Evolutionary conservation across 1,140 invertebrate genomes (phyloP).

Genomic region (Drosophila aff.): DNA sequence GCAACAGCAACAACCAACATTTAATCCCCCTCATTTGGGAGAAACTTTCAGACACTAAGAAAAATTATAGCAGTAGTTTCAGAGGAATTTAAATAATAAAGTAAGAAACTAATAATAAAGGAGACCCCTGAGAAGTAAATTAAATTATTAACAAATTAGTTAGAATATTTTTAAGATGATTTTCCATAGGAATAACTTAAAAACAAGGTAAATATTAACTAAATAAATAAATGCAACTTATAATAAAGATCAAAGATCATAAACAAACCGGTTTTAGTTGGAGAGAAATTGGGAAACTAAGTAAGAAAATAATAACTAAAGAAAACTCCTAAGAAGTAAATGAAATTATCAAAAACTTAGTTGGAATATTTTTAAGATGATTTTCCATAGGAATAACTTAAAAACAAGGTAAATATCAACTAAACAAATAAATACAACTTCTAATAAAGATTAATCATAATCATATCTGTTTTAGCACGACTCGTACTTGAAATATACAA

Average conservation of each 20-base stretch:
- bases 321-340: background rate
- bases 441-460: too few species aligned
- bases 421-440: background rate
- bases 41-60: constrained; percentile 4
- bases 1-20: constrained; percentile 11
- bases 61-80: background rate
- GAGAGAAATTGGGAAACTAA: background rate
- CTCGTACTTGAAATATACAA: background rate
- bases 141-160: background rate
- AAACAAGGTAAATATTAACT: background rate
- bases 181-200: background rate
- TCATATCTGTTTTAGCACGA: too few species aligned
- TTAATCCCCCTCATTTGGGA: constrained; percentile 15
- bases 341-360: background rate
- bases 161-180: background rate
- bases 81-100: background rate
- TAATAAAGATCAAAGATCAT: background rate
- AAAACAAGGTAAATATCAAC: background rate
- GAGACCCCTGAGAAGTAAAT: too few species aligned
- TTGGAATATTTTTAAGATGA: background rate
- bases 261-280: background rate
- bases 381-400: background rate
- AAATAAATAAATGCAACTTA: background rate
- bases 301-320: background rate
- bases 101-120: background rate